Base-by-base conservation (phyloP, 2,113 vertebrate species). In the Strix uralensis region DNA sequence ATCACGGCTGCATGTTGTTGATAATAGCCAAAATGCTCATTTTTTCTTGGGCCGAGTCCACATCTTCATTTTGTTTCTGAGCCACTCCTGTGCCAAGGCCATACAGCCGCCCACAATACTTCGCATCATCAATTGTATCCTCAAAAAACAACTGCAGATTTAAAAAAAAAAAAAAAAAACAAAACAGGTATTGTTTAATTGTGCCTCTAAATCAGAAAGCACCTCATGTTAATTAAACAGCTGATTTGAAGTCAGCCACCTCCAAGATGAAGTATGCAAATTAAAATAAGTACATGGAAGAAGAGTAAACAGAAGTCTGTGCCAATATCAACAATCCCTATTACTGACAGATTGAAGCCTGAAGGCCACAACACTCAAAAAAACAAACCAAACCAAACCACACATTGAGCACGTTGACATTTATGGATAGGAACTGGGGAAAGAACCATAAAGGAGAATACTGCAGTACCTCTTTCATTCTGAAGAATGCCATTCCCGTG, bases 401-500 rank as follows among this genome's bases (percentile, higher is more conserved):
- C 34, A 77, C 2, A 0, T 4, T 59, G 30, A 10, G 11, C 15
- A 29, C 5, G 14, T 13, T 82, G 52, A 69, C 66, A 20, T 57
- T 86, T 14, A 47, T 19, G 34, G 73, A 13, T 1, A 54, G 38
- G 11, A 85, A 54, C 13, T 22, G 63, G 38, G 72, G 49, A 81
- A 75, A 26, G 11, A 42, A 26, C 36, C 27, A 15, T 20, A n/a
- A 52, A 74, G 38, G 15, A 66, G 22, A 62, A 25, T 20, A 30
- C 9, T 8, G 21, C 71, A 69, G 42, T 97, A 99, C 99, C 99
- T 99, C 99, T 95, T 99, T 99, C 99, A 99, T 99, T 97, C 99
- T 99, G 97, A 99, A 99, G 98, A 99, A 99, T 1, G 99, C 99
- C 99, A 99, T 99, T 81, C 99, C 99, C 0, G 99, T 99, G 83